Evolutionary conservation across 2,888 invertebrate species (phyloP).

Genomic region (Morinoia aosen): DNA sequence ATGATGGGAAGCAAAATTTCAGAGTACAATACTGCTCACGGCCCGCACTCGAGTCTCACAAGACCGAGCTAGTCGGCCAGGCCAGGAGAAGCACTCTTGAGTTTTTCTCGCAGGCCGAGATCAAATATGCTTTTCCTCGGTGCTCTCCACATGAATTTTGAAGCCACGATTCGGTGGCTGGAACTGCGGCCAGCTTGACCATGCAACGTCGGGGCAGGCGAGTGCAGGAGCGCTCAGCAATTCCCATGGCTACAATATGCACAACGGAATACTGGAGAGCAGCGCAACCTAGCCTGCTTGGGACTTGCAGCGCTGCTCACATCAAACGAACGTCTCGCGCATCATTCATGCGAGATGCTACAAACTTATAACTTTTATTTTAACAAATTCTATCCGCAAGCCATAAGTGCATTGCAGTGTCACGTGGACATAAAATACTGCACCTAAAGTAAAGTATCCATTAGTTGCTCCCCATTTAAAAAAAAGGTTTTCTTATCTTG

Average conservation of each 20-base stretch:
- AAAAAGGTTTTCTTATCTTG: neutral
- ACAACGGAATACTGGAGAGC: neutral
- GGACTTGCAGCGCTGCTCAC: neutral
- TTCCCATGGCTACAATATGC: neutral
- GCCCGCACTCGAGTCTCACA: neutral
- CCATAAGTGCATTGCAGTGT: neutral
- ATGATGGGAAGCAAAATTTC: neutral
- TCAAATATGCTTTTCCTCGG: constrained; percentile 50
- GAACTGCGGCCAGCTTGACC: constrained; percentile 25
- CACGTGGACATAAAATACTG: neutral
- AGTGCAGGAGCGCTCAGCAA: neutral
- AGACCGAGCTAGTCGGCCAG: neutral
- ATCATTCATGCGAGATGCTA: neutral
- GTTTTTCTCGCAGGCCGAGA: constrained; percentile 18
- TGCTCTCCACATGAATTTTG: constrained; percentile 51
- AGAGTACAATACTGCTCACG: neutral
- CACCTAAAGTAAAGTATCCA: neutral
- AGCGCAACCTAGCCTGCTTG: neutral
- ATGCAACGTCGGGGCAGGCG: neutral
- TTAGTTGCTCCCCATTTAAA: neutral
- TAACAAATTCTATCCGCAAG: neutral
- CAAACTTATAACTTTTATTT: neutral
- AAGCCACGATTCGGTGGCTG: constrained; percentile 38
- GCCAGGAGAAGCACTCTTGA: constrained; percentile 26
- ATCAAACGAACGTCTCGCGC: neutral